Conservation (phyloP, 1,140 invertebrate species). For the Eueides isabella region DNA sequence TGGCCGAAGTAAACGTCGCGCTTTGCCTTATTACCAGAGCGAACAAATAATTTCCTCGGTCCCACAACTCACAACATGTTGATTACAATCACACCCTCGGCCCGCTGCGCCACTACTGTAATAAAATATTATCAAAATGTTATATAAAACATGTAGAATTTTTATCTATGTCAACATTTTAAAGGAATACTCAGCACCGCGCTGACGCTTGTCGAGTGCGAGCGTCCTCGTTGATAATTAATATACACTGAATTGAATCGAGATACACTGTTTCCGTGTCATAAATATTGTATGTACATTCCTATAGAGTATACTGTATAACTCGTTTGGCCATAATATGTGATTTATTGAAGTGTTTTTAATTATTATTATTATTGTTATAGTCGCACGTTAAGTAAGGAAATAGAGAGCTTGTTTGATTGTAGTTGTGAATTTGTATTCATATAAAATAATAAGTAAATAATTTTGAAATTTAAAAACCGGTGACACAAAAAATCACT, state of each 20-base stretch:
- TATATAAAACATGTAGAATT: background rate
- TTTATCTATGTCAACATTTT: background rate
- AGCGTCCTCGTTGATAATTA: conserved; percentile 4
- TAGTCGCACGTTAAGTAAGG: background rate
- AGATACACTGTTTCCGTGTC: background rate
- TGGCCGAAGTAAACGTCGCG: no score
- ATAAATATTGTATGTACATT: background rate
- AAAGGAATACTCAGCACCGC: background rate
- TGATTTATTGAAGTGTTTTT: background rate
- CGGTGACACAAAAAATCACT: no score
- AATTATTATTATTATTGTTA: background rate
- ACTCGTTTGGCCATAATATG: conserved; percentile 16
- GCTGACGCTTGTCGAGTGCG: background rate
- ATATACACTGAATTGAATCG: background rate
- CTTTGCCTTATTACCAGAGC: no score
- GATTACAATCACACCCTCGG: no score
- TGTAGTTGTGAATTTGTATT: no score
- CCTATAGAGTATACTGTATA: background rate
- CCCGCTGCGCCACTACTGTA: no score
- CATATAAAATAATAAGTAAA: no score
- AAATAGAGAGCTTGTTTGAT: no score
- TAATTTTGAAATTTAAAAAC: no score
- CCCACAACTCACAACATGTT: no score
- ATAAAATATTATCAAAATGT: no score
- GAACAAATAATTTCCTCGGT: no score